A percentile compares a stretch with the other conserved stretches of the same genome.
phyloP scores from a whole-genome alignment of 2,113 vertebrate species.

The Larimichthys polyactis region DNA sequence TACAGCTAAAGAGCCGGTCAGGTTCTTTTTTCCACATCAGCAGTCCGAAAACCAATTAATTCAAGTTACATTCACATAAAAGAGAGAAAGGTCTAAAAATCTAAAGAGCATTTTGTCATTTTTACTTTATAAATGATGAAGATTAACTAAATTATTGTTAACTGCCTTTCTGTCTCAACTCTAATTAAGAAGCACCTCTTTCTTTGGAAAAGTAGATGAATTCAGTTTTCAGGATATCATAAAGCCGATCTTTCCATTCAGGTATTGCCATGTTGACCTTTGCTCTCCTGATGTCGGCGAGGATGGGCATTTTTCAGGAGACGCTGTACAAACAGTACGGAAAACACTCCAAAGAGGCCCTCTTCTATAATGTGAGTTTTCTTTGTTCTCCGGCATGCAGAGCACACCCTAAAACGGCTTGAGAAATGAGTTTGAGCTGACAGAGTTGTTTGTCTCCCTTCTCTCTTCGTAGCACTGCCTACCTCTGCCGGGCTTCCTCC shows the following conservation, averaged over 20 bases:
- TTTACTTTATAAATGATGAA: neutral
- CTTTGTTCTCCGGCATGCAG: neutral
- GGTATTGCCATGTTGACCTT: slow-evolving; percentile 95
- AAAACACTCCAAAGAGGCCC: slow-evolving; percentile 96
- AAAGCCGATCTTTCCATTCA: slow-evolving; percentile 56
- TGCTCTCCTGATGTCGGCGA: slow-evolving; percentile 95
- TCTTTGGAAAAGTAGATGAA: too few relatives aligned
- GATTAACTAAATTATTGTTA: neutral
- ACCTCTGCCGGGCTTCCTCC: slow-evolving; percentile 94
- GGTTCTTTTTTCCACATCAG: too few relatives aligned
- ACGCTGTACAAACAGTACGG: slow-evolving; percentile 92
- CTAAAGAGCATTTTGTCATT: neutral
- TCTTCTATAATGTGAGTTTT: slow-evolving; percentile 95
- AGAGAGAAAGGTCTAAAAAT: too few relatives aligned
- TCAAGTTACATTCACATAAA: too few relatives aligned
- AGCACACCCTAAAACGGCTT: neutral
- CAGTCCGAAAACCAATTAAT: too few relatives aligned
- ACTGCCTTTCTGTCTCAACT: neutral
- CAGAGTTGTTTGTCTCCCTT: neutral
- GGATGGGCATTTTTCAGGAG: slow-evolving; percentile 99
- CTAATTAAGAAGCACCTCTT: neutral
- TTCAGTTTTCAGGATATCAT: neutral
- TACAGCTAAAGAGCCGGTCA: too few relatives aligned
- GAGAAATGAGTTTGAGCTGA: neutral
- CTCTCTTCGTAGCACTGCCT: slow-evolving; percentile 88